A percentile compares a stretch with the other conserved stretches of the same genome.
These are phyloP conservation scores for Plotosus lineatus DNA, from an alignment of 2,113 vertebrate species.

Conservation along the genomic window DNA sequence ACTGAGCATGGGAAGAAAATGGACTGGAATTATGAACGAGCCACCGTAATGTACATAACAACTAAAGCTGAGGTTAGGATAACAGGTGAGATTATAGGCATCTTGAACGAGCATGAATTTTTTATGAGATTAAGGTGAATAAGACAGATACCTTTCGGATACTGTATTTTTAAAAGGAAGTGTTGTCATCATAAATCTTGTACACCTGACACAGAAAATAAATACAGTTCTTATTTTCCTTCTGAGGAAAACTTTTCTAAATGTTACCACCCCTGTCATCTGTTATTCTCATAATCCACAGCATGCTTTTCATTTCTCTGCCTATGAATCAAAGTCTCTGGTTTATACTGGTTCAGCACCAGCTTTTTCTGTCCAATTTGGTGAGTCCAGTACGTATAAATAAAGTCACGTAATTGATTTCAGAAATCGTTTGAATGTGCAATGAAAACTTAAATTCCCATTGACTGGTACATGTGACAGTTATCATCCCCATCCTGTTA, in stretches of 20 bases:
- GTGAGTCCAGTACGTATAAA: neutral
- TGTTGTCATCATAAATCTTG: neutral
- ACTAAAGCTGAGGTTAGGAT: neutral
- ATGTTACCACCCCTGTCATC: slow-evolving; percentile 5
- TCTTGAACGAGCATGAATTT: neutral
- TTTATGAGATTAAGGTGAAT: neutral
- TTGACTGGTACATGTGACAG: neutral
- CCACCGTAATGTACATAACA: neutral
- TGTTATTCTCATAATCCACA: slow-evolving; percentile 19
- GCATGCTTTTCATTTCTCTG: slow-evolving; percentile 31
- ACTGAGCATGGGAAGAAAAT: neutral
- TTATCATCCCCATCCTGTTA: slow-evolving; percentile 10
- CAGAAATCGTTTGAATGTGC: neutral
- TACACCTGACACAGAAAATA: neutral
- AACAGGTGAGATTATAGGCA: neutral
- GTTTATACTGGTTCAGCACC: slow-evolving; percentile 8
- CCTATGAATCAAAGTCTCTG: slow-evolving; percentile 31
- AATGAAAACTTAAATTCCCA: neutral
- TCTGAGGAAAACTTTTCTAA: slow-evolving; percentile 5
- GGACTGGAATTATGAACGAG: neutral
- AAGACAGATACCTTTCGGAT: neutral
- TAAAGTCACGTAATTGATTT: neutral
- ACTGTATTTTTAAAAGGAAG: neutral
- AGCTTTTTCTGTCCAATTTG: neutral
- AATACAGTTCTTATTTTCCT: neutral